These are phyloP conservation scores for Aradophagus sp. DNA, from an alignment of 1,140 invertebrate species.

Conservation along the genomic window DNA sequence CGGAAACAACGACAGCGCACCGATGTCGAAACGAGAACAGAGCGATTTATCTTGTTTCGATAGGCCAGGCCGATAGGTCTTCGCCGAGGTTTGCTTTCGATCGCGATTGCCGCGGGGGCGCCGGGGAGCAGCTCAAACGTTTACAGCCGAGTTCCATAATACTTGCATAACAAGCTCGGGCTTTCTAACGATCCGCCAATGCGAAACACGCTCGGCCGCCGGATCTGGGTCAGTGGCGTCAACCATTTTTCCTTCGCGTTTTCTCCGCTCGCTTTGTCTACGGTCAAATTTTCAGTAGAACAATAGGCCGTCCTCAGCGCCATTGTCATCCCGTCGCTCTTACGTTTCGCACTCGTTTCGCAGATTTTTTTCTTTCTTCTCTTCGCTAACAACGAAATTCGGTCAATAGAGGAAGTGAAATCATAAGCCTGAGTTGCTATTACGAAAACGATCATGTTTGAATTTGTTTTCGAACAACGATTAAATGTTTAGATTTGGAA, in stretches of 20 bases:
- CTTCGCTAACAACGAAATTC: too few relatives aligned
- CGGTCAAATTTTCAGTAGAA: slow-evolving; percentile 17
- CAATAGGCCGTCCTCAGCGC: slow-evolving; percentile 8
- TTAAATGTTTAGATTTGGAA: too few relatives aligned
- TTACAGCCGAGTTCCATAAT: slow-evolving; percentile 41
- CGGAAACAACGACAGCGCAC: slow-evolving; percentile 4
- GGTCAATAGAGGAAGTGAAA: too few relatives aligned
- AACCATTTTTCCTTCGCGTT: slow-evolving; percentile 38
- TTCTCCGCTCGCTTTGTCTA: slow-evolving; percentile 21
- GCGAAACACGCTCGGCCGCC: slow-evolving; percentile 29
- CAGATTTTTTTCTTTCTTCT: not conserved
- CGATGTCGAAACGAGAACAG: slow-evolving; percentile 37
- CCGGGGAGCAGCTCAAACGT: slow-evolving; percentile 3
- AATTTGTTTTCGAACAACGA: too few relatives aligned
- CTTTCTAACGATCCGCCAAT: slow-evolving; percentile 59
- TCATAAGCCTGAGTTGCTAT: too few relatives aligned
- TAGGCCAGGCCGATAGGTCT: slow-evolving; percentile 26
- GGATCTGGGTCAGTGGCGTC: slow-evolving; percentile 53
- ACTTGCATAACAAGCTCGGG: slow-evolving; percentile 56
- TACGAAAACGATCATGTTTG: too few relatives aligned
- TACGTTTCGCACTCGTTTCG: not conserved
- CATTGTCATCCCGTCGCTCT: not conserved
- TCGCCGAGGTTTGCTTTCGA: slow-evolving; percentile 15
- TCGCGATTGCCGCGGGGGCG: not conserved
- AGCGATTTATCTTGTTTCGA: slow-evolving; percentile 35